Evolutionary conservation across 2,113 vertebrate species (phyloP), one percentile per base, ranked within the genome.

Genomic region (Laterallus jamaicensis): DNA sequence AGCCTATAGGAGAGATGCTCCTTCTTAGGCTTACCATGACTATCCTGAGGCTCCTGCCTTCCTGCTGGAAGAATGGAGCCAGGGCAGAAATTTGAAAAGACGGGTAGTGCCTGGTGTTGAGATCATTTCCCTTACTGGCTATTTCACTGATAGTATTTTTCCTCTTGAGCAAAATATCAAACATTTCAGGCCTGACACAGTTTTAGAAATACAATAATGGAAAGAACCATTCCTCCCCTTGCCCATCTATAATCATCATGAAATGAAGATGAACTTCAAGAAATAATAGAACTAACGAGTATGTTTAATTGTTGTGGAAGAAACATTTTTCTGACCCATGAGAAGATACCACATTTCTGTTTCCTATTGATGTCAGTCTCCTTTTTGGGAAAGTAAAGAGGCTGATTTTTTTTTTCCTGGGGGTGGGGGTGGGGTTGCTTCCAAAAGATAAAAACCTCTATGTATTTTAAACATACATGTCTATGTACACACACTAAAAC

Each of bases 71-170:
- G 67, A 28, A 87, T 21, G 78, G 55, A 74, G 28, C 59, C 47
- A 42, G 50, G 67, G 74, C 54, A 91, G 62, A 40, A 55, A 80
- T 44, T 40, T 66, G 67, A 67, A 82, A 7, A 79, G 90, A 82
- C 37, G 75, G 35, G 52, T 15, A 73, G 44, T 29, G 71, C 68
- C 82, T 82, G 60, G 22, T 28, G 55, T 84, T n/a, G 31, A 69
- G 89, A 44, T 66, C 3, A 91, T 91, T 95, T 95, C 81, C 76
- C 84, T 95, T 95, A 70, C 78, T 85, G 40, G 82, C 90, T 85
- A 79, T 73, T 73, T 64, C 66, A 60, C n/a, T 55, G 59, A 77
- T 67, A 24, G 14, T 26, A 13, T 37, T 80, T 80, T 74, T 52
- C n/a, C 73, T 83, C 75, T 73, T 54, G 68, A 70, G 52, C 22